Percentiles rank a stretch among this genome's conserved stretches.
Evolutionary conservation across 2,888 invertebrate species (phyloP).

Genomic region (Parnassius glacialis): DNA sequence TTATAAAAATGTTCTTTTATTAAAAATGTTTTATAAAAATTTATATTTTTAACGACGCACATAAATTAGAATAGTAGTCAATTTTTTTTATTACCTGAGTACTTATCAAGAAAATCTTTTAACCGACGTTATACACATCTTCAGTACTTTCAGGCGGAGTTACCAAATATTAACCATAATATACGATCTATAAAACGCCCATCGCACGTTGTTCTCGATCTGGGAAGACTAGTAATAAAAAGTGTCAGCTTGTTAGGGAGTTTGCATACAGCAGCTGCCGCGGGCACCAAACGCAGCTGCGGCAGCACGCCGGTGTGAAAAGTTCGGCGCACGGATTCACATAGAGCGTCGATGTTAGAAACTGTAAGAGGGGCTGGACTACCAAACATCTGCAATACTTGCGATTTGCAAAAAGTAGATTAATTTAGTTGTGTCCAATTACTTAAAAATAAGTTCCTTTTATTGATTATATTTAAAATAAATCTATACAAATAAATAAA

Average conservation of each 20-base stretch:
- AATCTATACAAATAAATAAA: too few species aligned
- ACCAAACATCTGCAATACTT: conserved; percentile 1
- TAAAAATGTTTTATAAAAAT: too few species aligned
- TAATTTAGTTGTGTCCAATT: too few species aligned
- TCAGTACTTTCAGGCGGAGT: conserved; percentile 14
- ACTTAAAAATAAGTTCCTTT: too few species aligned
- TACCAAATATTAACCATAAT: conserved; percentile 34
- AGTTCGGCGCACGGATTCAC: conserved; percentile 64
- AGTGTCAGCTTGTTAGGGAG: conserved; percentile 75
- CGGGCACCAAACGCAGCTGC: conserved; percentile 60
- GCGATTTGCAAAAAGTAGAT: too few species aligned
- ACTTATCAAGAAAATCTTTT: conserved; percentile 2
- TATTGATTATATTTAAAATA: too few species aligned
- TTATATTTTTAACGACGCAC: too few species aligned
- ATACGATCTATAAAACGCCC: conserved; percentile 44
- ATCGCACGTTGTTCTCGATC: conserved; percentile 36
- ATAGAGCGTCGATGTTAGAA: conserved; percentile 53
- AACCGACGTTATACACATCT: neutral
- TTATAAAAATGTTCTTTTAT: too few species aligned
- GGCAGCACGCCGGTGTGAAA: conserved; percentile 65
- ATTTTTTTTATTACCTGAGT: conserved; percentile 20
- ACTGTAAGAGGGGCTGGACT: conserved; percentile 52
- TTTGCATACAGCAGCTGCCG: conserved; percentile 65
- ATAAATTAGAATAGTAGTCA: too few species aligned
- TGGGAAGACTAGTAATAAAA: conserved; percentile 57